These are phyloP conservation scores for Percopsis transmontana DNA, from an alignment of 2,113 vertebrate species.

Conservation along the genomic window DNA sequence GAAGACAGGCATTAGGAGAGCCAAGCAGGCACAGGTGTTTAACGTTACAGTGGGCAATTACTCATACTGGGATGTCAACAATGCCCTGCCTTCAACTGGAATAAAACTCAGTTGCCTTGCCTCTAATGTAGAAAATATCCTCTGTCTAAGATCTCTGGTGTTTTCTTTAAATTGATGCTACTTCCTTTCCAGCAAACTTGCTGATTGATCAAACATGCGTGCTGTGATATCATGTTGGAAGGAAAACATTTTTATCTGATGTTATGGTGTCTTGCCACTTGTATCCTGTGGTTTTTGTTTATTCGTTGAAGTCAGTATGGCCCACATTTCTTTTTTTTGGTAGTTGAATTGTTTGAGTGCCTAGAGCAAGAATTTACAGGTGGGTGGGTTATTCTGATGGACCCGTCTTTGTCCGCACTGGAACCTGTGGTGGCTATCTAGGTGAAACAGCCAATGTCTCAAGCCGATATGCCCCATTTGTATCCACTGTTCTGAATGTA, in stretches of 20 bases:
- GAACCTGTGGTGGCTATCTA: too few relatives aligned
- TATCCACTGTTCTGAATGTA: too few relatives aligned
- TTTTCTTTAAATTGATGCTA: not conserved
- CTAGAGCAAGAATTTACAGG: not conserved
- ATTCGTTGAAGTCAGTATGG: not conserved
- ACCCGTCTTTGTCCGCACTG: too few relatives aligned
- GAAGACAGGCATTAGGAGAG: conserved; percentile 47
- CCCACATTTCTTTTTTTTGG: not conserved
- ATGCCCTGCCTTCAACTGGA: not conserved
- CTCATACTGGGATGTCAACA: conserved; percentile 33
- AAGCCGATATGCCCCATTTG: too few relatives aligned
- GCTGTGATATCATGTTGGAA: too few relatives aligned
- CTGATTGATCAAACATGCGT: too few relatives aligned
- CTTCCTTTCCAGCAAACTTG: not conserved
- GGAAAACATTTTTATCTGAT: too few relatives aligned
- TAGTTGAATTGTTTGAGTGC: not conserved
- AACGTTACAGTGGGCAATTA: conserved; percentile 32
- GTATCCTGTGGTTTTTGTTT: not conserved
- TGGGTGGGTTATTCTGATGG: too few relatives aligned
- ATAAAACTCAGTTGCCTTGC: not conserved
- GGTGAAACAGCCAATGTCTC: too few relatives aligned
- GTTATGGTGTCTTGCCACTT: not conserved
- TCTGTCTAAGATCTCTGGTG: not conserved
- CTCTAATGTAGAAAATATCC: not conserved
- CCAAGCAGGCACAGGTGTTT: conserved; percentile 30